Conservation (phyloP, 2,797 vertebrate species). For the Anolis apletophallus region DNA sequence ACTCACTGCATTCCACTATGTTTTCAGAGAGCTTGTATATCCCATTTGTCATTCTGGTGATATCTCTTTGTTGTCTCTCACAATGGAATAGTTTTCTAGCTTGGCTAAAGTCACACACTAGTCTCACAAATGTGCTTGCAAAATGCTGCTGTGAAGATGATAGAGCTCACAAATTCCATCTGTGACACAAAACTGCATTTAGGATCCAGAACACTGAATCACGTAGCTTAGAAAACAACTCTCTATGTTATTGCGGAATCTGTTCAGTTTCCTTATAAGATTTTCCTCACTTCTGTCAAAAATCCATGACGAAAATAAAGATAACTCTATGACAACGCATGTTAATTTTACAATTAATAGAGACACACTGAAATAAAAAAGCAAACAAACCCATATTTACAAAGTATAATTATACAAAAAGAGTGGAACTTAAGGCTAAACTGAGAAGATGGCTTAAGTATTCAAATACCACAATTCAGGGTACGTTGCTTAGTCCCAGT, state of each 20-base stretch:
- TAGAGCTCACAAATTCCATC: constrained; percentile 41
- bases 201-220: constrained; percentile 25
- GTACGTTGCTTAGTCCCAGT: constrained; percentile 2
- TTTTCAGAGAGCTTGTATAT: constrained; percentile 13
- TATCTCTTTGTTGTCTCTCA: constrained; percentile 6
- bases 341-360: too few relatives aligned
- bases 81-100: constrained; percentile 21
- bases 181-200: constrained; percentile 29
- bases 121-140: constrained; percentile 19
- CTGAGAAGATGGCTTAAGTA: background rate
- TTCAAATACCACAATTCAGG: constrained; percentile 38
- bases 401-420: background rate
- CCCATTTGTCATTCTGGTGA: background rate
- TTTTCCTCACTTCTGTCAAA: background rate
- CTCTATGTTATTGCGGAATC: constrained; percentile 34
- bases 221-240: constrained; percentile 44
- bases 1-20: constrained; percentile 20
- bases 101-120: background rate
- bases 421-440: constrained; percentile 19
- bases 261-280: background rate
- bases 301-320: background rate
- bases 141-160: constrained; percentile 43
- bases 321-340: too few relatives aligned
- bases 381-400: too few relatives aligned
- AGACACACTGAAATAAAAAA: background rate